Percentiles rank a stretch among this genome's conserved stretches.
Evolutionary conservation across 1,140 invertebrate species (phyloP).

Genomic region (Drosophila ananassae): DNA sequence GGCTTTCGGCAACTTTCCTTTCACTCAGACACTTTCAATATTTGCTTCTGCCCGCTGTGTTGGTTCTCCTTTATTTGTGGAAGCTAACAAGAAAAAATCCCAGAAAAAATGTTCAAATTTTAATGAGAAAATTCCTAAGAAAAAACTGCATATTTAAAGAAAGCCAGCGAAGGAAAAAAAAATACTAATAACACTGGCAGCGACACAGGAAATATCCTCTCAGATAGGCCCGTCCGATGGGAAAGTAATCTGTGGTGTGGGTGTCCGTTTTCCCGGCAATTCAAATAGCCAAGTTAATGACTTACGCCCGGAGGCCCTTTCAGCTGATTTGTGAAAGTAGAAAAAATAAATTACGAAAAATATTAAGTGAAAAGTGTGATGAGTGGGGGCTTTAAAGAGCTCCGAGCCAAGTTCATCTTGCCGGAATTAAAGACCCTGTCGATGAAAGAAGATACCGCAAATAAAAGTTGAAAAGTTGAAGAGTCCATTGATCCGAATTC

Average conservation of each 20-base stretch:
- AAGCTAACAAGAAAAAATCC: conserved; percentile 14
- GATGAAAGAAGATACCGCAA: conserved; percentile 31
- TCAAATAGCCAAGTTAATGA: conserved; percentile 82
- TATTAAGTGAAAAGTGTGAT: conserved; percentile 11
- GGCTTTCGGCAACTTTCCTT: conserved; percentile 54
- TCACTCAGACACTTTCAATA: conserved; percentile 77
- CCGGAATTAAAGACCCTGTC: conserved; percentile 11
- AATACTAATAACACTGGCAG: conserved; percentile 13
- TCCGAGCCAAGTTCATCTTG: conserved; percentile 16
- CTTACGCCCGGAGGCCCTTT: conserved; percentile 70
- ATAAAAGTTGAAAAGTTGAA: conserved; percentile 28
- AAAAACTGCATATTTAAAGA: conserved; percentile 79
- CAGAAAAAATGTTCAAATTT: conserved; percentile 53
- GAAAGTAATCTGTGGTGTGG: not conserved
- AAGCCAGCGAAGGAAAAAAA: conserved; percentile 32
- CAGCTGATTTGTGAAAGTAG: conserved; percentile 71
- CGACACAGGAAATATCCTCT: conserved; percentile 68
- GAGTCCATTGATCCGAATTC: conserved; percentile 69
- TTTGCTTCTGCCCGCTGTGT: conserved; percentile 62
- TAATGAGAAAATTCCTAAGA: conserved; percentile 81
- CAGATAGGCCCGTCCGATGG: conserved; percentile 25
- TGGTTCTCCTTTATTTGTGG: conserved; percentile 62
- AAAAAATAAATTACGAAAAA: conserved; percentile 44
- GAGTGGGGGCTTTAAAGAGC: not conserved
- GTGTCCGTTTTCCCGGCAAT: conserved; percentile 39